Evolutionary conservation across 92 coral and sea anemone species (phyloP).

Genomic region (Zoanthus sociatus): DNA sequence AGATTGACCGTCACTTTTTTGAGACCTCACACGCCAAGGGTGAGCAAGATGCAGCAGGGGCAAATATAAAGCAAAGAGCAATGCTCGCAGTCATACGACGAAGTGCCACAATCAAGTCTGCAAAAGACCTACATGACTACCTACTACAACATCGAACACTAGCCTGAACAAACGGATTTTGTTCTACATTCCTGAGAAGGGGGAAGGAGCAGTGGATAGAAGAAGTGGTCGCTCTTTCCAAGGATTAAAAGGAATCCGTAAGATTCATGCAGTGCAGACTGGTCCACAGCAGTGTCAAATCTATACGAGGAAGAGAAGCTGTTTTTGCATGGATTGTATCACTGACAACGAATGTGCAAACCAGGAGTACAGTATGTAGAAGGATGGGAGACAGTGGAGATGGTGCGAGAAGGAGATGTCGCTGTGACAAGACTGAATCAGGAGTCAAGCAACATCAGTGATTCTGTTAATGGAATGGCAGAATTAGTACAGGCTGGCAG

Average conservation of each 20-base stretch:
- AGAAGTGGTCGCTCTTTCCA: slow-evolving; percentile 6
- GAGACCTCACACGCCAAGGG: neutral
- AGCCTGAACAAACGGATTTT: slow-evolving; percentile 39
- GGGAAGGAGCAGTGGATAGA: slow-evolving; percentile 52
- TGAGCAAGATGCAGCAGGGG: neutral
- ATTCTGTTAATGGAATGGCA: neutral
- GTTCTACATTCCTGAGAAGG: slow-evolving; percentile 50
- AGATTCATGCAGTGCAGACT: slow-evolving; percentile 20
- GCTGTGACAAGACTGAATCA: slow-evolving; percentile 1
- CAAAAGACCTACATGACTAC: slow-evolving; percentile 42
- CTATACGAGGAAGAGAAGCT: slow-evolving; percentile 20
- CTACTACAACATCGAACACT: slow-evolving; percentile 47
- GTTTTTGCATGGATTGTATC: slow-evolving; percentile 28
- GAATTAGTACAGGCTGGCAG: slow-evolving; percentile 23
- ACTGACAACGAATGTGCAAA: neutral
- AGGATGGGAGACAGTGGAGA: slow-evolving; percentile 3
- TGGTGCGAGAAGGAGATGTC: slow-evolving; percentile 7
- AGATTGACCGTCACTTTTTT: neutral
- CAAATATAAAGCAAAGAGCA: slow-evolving; percentile 45
- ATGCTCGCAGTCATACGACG: slow-evolving; percentile 59
- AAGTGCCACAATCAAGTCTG: slow-evolving; percentile 42
- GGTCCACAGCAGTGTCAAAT: slow-evolving; percentile 37
- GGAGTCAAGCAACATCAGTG: slow-evolving; percentile 5
- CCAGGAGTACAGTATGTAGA: slow-evolving; percentile 6
- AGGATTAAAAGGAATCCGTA: slow-evolving; percentile 1